A percentile compares a stretch with the other conserved stretches of the same genome.
Evolutionary conservation across 2,888 invertebrate genomes (phyloP).

Genomic region (Papilio gigon): DNA sequence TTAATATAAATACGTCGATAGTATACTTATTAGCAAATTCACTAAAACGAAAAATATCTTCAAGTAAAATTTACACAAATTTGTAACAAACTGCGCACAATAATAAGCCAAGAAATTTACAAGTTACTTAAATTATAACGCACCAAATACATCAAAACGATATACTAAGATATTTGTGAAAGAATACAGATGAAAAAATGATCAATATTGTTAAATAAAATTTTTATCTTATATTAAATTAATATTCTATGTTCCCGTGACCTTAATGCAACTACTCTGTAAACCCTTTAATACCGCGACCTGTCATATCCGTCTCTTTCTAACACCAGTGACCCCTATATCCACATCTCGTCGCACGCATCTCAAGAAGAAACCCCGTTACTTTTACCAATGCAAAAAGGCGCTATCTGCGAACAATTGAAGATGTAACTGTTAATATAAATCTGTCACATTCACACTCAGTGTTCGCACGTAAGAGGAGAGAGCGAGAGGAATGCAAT

Average conservation of each 20-base stretch:
- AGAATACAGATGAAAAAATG: no score
- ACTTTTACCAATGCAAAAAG: conserved; percentile 82
- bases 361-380: conserved; percentile 81
- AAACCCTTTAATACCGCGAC: conserved; percentile 64
- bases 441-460: conserved; percentile 53
- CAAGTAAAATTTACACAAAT: no score
- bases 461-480: conserved; percentile 14
- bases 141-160: no score
- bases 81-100: no score
- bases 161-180: no score
- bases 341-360: conserved; percentile 71
- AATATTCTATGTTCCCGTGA: conserved; percentile 47
- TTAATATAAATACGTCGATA: no score
- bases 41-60: no score
- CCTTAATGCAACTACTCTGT: conserved; percentile 56
- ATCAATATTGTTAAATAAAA: not conserved
- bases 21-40: no score
- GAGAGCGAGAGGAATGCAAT: conserved; percentile 52
- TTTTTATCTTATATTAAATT: conserved; percentile 10
- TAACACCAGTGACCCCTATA: conserved; percentile 58
- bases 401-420: conserved; percentile 70
- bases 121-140: no score
- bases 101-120: no score
- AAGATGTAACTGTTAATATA: conserved; percentile 43
- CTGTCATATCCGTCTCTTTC: conserved; percentile 61